A percentile compares a stretch with the other conserved stretches of the same genome.
Conservation (phyloP, 2,888 invertebrate genomes). For the Molorchus minor region DNA sequence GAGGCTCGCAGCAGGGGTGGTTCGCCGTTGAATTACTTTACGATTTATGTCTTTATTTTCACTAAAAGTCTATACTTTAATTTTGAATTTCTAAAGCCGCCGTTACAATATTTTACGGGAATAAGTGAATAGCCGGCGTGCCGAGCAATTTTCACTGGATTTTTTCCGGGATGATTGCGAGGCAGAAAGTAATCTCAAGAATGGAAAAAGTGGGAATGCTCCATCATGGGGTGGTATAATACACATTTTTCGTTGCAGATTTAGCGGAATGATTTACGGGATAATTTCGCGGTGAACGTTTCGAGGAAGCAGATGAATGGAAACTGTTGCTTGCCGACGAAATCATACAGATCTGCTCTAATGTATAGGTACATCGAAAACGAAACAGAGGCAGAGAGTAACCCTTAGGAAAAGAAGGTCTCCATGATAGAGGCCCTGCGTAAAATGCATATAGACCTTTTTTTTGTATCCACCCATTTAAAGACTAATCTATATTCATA, state of each 20-base stretch:
- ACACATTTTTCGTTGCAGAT: not conserved
- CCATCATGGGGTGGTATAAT: conserved; percentile 7
- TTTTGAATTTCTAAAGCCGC: conserved; percentile 35
- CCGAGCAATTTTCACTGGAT: conserved; percentile 12
- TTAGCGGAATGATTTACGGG: conserved; percentile 5
- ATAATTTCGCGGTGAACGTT: not conserved
- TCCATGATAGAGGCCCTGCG: no score
- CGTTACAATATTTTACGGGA: conserved; percentile 8
- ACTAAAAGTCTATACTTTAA: conserved; percentile 43
- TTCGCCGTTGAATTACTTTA: conserved; percentile 46
- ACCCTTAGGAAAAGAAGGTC: not conserved
- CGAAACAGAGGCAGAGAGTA: no score
- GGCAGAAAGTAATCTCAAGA: conserved; percentile 10
- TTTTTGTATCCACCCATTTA: no score
- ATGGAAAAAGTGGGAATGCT: conserved; percentile 5
- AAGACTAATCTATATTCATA: no score
- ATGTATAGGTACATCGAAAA: no score
- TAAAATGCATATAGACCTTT: no score
- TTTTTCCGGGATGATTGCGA: conserved; percentile 11
- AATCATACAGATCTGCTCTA: no score
- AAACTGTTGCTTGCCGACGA: not conserved
- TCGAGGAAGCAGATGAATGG: not conserved
- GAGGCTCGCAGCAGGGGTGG: conserved; percentile 49
- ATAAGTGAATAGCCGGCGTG: conserved; percentile 11
- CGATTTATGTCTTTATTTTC: conserved; percentile 56